A percentile compares a stretch with the other conserved stretches of the same genome.
phyloP scores from a whole-genome alignment of 2,797 vertebrate species.

The Pipistrellus pipistrellus region DNA sequence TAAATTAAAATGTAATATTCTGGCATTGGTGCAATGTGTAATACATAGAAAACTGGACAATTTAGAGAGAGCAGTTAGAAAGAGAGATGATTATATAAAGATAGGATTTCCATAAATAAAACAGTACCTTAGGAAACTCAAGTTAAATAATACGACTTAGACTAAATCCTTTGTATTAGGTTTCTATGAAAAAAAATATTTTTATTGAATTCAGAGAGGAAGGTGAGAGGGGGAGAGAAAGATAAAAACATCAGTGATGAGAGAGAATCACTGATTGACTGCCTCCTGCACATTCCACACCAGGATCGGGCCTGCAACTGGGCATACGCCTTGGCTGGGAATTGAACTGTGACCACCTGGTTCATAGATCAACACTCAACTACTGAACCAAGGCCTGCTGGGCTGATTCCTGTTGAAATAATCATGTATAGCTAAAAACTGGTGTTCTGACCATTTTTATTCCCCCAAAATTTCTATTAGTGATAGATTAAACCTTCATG shows the following conservation, averaged over 20 bases:
- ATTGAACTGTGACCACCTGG: no score
- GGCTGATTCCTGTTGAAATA: conserved; percentile 30
- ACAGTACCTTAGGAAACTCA: not conserved
- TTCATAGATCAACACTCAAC: no score
- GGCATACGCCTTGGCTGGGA: no score
- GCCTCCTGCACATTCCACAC: no score
- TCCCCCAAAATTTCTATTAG: not conserved
- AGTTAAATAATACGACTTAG: not conserved
- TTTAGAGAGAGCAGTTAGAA: not conserved
- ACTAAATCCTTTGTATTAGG: not conserved
- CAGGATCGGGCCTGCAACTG: no score
- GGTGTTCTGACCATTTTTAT: not conserved
- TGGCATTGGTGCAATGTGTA: not conserved
- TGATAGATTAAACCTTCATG: not conserved
- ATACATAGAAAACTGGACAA: not conserved
- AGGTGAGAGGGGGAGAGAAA: no score
- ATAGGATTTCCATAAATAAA: not conserved
- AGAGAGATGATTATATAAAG: not conserved
- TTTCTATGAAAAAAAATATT: not conserved
- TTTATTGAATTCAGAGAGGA: no score
- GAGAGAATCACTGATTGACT: no score
- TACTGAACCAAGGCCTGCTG: no score
- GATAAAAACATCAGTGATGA: no score
- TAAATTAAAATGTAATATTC: conserved; percentile 8
- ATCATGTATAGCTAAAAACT: conserved; percentile 4